Conservation (phyloP, 2,113 vertebrate genomes). For the Ictidomys tridecemlineatus region DNA sequence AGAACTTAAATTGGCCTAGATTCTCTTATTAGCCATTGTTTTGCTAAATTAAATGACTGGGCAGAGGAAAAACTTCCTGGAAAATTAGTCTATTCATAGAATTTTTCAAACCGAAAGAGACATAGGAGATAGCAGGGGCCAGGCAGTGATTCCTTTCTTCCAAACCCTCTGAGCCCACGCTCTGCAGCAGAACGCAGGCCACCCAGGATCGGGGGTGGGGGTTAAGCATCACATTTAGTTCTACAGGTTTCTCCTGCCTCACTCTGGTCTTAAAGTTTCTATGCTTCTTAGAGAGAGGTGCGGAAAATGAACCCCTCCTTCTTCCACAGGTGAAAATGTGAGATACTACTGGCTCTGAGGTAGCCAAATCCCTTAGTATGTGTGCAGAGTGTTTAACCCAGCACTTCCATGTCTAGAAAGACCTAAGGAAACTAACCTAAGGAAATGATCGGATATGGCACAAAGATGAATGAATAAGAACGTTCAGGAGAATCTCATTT, state of each 20-base stretch:
- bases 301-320: background rate
- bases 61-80: constrained; percentile 11
- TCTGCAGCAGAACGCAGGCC: background rate
- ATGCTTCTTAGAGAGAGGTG: background rate
- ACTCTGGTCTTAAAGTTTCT: background rate
- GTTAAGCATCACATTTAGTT: background rate
- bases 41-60: background rate
- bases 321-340: background rate
- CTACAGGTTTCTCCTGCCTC: background rate
- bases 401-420: background rate
- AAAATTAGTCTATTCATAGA: constrained; percentile 6
- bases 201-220: background rate
- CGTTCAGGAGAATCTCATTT: background rate
- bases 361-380: background rate
- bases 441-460: background rate
- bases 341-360: background rate
- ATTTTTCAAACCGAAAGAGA: background rate
- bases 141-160: background rate
- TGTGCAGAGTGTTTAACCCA: background rate
- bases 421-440: background rate
- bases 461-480: background rate
- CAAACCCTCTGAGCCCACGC: background rate
- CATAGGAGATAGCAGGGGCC: background rate
- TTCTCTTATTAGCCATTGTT: constrained; percentile 35
- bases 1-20: background rate